phyloP scores from a whole-genome alignment of 1,140 invertebrate genomes.

The Probaryconus sp. region DNA sequence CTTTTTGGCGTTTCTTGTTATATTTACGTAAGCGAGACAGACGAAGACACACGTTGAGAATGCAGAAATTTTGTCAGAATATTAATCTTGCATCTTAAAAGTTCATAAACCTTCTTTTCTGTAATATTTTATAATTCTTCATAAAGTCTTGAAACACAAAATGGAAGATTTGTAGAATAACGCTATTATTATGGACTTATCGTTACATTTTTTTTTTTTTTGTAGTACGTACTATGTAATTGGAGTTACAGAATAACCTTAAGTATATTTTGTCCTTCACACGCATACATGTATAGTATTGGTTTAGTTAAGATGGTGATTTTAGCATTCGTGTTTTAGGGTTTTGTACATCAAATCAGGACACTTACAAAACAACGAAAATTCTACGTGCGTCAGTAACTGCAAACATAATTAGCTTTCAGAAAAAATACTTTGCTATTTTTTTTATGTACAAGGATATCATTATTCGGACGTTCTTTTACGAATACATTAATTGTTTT shows the following conservation, averaged over 20 bases:
- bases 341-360: conserved; percentile 33
- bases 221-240: conserved; percentile 28
- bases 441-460: conserved; percentile 47
- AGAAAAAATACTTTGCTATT: conserved; percentile 4
- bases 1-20: too few relatives aligned
- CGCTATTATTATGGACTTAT: conserved; percentile 39
- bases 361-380: conserved; percentile 20
- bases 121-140: too few relatives aligned
- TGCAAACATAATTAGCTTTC: conserved; percentile 16
- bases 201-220: conserved; percentile 29
- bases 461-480: conserved; percentile 27
- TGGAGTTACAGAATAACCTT: conserved; percentile 40
- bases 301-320: conserved; percentile 29
- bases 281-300: conserved; percentile 29
- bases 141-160: conserved; percentile 16
- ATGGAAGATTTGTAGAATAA: conserved; percentile 40
- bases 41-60: conserved; percentile 16
- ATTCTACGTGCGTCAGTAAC: conserved; percentile 19
- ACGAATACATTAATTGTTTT: too few relatives aligned
- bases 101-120: too few relatives aligned
- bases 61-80: conserved; percentile 6
- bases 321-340: conserved; percentile 19
- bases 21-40: too few relatives aligned
- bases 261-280: conserved; percentile 32
- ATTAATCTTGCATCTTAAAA: conserved; percentile 1